A percentile compares a stretch with the other conserved stretches of the same genome.
Evolutionary conservation across 1,140 invertebrate genomes (phyloP).

Genomic region (Ctenoplectra terminalis): DNA sequence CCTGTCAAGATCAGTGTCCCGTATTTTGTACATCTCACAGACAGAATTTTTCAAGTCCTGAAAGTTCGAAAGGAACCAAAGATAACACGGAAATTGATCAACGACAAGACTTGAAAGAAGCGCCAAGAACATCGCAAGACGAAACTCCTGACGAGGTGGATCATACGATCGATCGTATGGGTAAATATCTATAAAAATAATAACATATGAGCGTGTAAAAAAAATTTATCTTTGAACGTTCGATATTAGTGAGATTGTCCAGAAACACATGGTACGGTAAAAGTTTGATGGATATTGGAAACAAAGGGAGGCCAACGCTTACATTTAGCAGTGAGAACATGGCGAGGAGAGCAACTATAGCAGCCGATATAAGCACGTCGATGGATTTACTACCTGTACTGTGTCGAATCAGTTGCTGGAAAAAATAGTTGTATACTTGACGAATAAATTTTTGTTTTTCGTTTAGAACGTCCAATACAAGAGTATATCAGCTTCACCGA

Average conservation of each 20-base stretch:
- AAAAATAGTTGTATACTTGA: neutral
- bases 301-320: neutral
- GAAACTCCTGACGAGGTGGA: neutral
- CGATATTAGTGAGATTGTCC: conserved; percentile 5
- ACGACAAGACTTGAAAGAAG: neutral
- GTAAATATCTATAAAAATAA: neutral
- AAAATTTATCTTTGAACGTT: neutral
- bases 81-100: neutral
- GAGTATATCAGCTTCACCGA: neutral
- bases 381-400: conserved; percentile 40
- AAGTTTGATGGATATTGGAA: neutral
- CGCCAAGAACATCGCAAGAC: neutral
- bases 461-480: neutral
- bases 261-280: neutral
- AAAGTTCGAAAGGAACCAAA: neutral
- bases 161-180: neutral
- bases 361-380: conserved; percentile 42
- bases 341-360: neutral
- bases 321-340: conserved; percentile 44
- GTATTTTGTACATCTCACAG: neutral
- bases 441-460: neutral
- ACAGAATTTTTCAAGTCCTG: neutral
- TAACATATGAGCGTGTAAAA: neutral
- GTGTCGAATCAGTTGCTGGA: neutral
- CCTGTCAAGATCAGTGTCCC: neutral